phyloP scores from a whole-genome alignment of 2,113 vertebrate species.

The Embiotoca jacksoni region DNA sequence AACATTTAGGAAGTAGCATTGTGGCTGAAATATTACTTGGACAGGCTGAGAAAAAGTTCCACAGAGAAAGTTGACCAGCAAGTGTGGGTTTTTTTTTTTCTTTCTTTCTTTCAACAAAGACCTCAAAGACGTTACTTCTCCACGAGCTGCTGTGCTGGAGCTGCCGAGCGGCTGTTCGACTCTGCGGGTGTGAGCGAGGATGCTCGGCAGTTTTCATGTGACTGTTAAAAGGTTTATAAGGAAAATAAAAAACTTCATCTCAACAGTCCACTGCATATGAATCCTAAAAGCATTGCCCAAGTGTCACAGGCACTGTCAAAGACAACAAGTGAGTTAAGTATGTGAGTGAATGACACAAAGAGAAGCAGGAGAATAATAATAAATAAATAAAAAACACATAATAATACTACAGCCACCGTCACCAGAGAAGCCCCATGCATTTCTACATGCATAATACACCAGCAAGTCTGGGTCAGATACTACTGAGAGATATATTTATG shows the following conservation, averaged over 20 bases:
- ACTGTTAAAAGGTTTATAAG: too few species aligned
- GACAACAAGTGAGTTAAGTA: slow-evolving; percentile 3
- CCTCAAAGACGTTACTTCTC: neutral
- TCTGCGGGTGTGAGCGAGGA: too few species aligned
- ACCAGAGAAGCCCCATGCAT: slow-evolving; percentile 64
- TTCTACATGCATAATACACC: slow-evolving; percentile 15
- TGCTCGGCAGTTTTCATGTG: too few species aligned
- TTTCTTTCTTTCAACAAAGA: neutral
- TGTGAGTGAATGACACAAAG: slow-evolving; percentile 7
- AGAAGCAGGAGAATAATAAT: slow-evolving; percentile 1
- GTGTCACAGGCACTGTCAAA: slow-evolving; percentile 9
- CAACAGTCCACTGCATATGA: neutral
- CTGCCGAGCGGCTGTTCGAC: too few species aligned
- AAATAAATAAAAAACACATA: slow-evolving; percentile 3
- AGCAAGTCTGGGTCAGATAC: slow-evolving; percentile 60
- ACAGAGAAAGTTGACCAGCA: neutral
- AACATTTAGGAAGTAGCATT: neutral
- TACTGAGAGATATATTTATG: neutral
- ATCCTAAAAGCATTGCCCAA: slow-evolving; percentile 20
- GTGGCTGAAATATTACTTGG: neutral
- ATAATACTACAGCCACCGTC: slow-evolving; percentile 34
- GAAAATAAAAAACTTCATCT: neutral
- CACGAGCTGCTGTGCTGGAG: too few species aligned
- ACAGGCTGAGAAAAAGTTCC: neutral
- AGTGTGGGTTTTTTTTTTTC: neutral